A percentile compares a stretch with the other conserved stretches of the same genome.
phyloP scores from a whole-genome alignment of 1,140 invertebrate genomes.

The Pogonomyrmex barbatus region DNA sequence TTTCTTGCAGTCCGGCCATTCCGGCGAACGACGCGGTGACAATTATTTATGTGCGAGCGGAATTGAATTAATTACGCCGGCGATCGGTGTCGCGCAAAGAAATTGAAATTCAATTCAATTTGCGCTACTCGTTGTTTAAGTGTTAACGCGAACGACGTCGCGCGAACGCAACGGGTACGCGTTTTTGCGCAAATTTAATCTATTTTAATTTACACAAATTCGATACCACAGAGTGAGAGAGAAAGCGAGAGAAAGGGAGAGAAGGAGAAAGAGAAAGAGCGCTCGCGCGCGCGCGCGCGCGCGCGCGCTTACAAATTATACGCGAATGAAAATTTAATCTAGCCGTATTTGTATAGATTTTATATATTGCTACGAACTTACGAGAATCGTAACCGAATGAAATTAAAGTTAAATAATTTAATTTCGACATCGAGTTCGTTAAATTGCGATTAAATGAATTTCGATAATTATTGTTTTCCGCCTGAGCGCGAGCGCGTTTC shows the following conservation, averaged over 20 bases:
- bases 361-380: conserved; percentile 64
- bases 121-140: conserved; percentile 61
- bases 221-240: conserved; percentile 16
- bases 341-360: conserved; percentile 63
- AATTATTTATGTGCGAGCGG: conserved; percentile 57
- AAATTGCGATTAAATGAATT: conserved; percentile 63
- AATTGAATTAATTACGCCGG: conserved; percentile 62
- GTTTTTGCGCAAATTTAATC: conserved; percentile 64
- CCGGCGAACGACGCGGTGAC: conserved; percentile 20
- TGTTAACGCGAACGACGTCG: conserved; percentile 55
- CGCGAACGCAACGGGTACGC: conserved; percentile 24
- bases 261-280: conserved; percentile 1
- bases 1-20: conserved; percentile 24
- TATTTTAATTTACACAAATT: conserved; percentile 66
- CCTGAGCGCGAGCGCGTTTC: conserved; percentile 32
- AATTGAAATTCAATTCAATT: conserved; percentile 64
- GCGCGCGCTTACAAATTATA: conserved; percentile 58
- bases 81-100: conserved; percentile 61
- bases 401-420: conserved; percentile 66
- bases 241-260: background rate
- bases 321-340: conserved; percentile 64
- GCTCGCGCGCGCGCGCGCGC: background rate
- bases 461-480: conserved; percentile 64
- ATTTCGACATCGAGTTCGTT: conserved; percentile 64
- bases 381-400: conserved; percentile 59